Evolutionary conservation across 2,888 invertebrate genomes (phyloP), one percentile per base, ranked within the genome.

Genomic region (Pocota personata): DNA sequence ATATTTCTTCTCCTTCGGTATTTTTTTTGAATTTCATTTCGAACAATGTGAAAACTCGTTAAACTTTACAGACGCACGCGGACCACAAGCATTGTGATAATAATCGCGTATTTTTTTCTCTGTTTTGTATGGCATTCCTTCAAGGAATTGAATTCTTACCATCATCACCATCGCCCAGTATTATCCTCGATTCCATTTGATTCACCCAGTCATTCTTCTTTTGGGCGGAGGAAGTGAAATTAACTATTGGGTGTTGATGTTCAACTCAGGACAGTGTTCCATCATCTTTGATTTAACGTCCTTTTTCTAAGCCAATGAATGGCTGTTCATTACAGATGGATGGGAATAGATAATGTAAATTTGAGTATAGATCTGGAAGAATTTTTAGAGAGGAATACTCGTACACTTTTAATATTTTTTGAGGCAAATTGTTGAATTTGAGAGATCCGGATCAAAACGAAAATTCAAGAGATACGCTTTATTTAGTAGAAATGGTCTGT

Each of bases 11-110:
- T 46, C 55, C 12, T 46, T 30, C 40, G 43, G 21, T 7, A n/a
- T 32, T 58, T 52, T 55, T 19, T 66, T 27, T 57, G 40, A 52
- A 72, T 66, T 72, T 60, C 58, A 27, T 40, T 35, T 24, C 30
- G 62, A 76, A 75, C 80, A 76, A 75, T 76, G 69, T 76, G 76
- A 75, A 75, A 84, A 79, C 83, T 84, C 69, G 83, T 84, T 84
- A 75, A 79, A 84, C 48, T 79, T 35, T 14, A 46, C 67, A 79
- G 73, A 75, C 73, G 40, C 50, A 32, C 37, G 48, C 12, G 60
- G 30, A 73, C 79, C 79, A 69, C 62, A 77, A 60, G 52, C 52
- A 73, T 73, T 78, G 73, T 62, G 78, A 83, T 78, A 40, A 73
- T 73, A 78, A 75, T 73, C 67, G 75, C 60, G 60, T 64, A 27